These are phyloP conservation scores for Nematolebias whitei DNA, from an alignment of 2,113 vertebrate genomes.

Conservation along the genomic window DNA sequence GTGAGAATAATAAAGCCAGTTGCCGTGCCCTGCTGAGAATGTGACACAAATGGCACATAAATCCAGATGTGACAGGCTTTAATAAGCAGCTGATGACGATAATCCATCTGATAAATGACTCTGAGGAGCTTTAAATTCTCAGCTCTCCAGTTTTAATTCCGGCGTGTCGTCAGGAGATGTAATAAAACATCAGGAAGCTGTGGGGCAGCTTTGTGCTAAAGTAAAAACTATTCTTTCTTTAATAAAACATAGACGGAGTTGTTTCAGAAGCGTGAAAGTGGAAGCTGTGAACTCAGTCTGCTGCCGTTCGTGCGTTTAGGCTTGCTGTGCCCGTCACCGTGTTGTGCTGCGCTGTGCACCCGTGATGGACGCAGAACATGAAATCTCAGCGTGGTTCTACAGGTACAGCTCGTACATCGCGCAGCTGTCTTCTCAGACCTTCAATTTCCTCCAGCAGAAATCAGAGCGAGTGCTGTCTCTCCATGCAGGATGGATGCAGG, in stretches of 20 bases:
- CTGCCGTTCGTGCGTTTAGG: constrained; percentile 9
- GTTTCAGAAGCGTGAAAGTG: background rate
- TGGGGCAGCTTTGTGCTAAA: constrained; percentile 30
- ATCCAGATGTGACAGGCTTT: constrained; percentile 70
- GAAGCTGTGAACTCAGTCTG: constrained; percentile 2
- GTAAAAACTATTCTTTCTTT: constrained; percentile 28
- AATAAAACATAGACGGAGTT: constrained; percentile 9
- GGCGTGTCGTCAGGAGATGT: constrained; percentile 62
- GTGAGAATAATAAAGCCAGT: constrained; percentile 39
- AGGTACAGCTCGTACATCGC: constrained; percentile 35
- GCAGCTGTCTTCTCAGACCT: constrained; percentile 46
- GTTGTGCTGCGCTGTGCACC: constrained; percentile 8
- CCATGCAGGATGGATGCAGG: constrained; percentile 51
- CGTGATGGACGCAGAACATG: constrained; percentile 23
- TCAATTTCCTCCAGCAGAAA: constrained; percentile 41
- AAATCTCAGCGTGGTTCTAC: constrained; percentile 40
- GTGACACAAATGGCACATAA: constrained; percentile 69
- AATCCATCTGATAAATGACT: constrained; percentile 73
- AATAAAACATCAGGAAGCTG: constrained; percentile 58
- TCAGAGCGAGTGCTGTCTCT: constrained; percentile 46
- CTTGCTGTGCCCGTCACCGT: constrained; percentile 12
- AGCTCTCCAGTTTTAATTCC: constrained; percentile 51
- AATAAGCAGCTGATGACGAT: constrained; percentile 71
- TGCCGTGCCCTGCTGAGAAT: constrained; percentile 42
- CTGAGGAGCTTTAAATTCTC: constrained; percentile 54